Evolutionary conservation across 2,113 vertebrate genomes (phyloP).

Genomic region (Oriolus oriolus): DNA sequence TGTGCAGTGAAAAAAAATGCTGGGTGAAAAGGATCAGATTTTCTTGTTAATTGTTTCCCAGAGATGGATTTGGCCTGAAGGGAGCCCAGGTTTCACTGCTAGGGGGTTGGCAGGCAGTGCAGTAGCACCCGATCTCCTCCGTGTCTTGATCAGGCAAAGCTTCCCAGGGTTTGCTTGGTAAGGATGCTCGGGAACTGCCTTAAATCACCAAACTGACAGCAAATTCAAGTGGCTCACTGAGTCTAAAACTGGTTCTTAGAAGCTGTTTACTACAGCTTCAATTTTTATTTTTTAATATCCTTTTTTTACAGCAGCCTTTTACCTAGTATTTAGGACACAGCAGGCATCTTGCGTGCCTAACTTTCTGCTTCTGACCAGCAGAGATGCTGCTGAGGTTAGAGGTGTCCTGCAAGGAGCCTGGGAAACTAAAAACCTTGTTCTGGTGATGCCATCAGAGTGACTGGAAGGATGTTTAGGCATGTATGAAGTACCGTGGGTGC

Average conservation of each 20-base stretch:
- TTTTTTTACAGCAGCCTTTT: not conserved
- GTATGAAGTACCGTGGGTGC: not conserved
- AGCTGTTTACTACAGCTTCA: not conserved
- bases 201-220: slow-evolving; percentile 5
- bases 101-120: not conserved
- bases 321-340: not conserved
- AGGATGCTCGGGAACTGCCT: not conserved
- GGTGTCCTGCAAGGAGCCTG: not conserved
- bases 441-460: not conserved
- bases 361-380: not conserved
- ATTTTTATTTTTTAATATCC: not conserved
- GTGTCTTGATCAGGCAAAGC: not conserved
- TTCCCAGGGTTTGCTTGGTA: not conserved
- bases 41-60: not conserved
- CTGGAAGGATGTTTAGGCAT: not conserved
- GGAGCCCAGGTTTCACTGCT: not conserved
- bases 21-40: not conserved
- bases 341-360: rapidly evolving
- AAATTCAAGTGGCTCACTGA: not conserved
- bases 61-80: not conserved
- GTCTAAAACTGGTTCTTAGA: not conserved
- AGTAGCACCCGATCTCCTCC: rapidly evolving
- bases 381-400: not conserved
- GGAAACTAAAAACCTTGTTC: not conserved
- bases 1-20: not conserved